Conservation (phyloP, 2,113 vertebrate genomes). For the Empidonax traillii region DNA sequence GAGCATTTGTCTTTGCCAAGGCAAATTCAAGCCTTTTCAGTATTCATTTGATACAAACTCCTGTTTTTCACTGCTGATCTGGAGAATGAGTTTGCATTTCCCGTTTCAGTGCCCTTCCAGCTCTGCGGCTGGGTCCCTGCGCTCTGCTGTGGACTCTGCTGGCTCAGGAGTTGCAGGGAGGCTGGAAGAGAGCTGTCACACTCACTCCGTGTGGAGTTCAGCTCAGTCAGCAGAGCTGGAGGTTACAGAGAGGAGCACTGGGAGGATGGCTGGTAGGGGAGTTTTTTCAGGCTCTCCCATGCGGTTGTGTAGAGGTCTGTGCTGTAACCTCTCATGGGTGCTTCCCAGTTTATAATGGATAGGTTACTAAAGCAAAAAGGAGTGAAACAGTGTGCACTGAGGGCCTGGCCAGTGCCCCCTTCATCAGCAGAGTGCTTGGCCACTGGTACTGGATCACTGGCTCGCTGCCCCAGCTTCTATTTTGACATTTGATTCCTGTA, state of each 20-base stretch:
- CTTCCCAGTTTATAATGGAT: background rate
- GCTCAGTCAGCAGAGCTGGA: background rate
- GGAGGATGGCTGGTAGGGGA: background rate
- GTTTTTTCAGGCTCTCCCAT: background rate
- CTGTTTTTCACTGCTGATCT: background rate
- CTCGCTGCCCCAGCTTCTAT: background rate
- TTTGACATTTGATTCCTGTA: background rate
- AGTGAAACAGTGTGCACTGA: background rate
- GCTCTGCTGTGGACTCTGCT: background rate
- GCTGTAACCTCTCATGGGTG: background rate
- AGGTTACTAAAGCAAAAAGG: background rate
- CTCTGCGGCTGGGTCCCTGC: fast-evolving
- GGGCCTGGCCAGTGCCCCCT: background rate
- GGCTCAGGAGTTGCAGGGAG: background rate
- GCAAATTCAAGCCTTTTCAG: background rate
- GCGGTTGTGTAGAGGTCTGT: background rate
- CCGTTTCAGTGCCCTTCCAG: background rate
- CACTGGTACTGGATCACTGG: background rate
- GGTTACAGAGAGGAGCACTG: background rate
- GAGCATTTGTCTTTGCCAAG: background rate
- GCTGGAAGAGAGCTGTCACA: fast-evolving
- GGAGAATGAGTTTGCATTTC: background rate
- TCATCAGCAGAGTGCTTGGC: background rate
- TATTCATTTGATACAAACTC: background rate
- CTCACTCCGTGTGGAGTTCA: background rate